A percentile compares a stretch with the other conserved stretches of the same genome.
Conservation (phyloP, 2,888 invertebrate species). For the Drosophila niveifrons region DNA sequence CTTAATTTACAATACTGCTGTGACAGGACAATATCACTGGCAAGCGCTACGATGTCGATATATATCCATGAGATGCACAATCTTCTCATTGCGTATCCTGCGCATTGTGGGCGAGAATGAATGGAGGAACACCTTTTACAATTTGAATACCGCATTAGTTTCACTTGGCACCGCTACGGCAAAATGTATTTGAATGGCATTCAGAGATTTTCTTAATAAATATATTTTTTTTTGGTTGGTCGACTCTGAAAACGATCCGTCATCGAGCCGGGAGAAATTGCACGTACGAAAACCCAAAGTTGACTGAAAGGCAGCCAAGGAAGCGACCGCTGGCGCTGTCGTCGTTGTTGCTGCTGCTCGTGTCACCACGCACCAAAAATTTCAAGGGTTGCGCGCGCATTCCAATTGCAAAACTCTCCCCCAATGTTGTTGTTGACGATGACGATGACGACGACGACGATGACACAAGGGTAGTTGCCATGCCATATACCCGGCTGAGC, state of each 20-base stretch:
- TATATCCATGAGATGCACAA: slow-evolving; percentile 15
- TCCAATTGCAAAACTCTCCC: slow-evolving; percentile 75
- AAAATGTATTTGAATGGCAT: not conserved
- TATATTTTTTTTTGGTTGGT: slow-evolving; percentile 14
- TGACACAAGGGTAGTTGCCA: slow-evolving; percentile 49
- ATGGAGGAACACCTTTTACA: not conserved
- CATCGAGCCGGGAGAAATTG: slow-evolving; percentile 79
- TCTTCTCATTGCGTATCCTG: slow-evolving; percentile 13
- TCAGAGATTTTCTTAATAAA: slow-evolving; percentile 5
- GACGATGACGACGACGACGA: slow-evolving; percentile 33
- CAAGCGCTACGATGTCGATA: slow-evolving; percentile 84
- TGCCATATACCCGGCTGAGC: not conserved
- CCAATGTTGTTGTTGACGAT: slow-evolving; percentile 52
- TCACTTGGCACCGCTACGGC: slow-evolving; percentile 7
- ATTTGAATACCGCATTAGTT: not conserved
- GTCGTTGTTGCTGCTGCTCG: slow-evolving; percentile 36
- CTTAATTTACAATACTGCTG: slow-evolving; percentile 92
- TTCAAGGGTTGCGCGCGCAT: slow-evolving; percentile 77
- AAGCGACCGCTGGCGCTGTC: slow-evolving; percentile 58
- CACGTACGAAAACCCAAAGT: slow-evolving; percentile 85
- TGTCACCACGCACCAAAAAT: slow-evolving; percentile 52
- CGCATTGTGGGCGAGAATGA: not conserved
- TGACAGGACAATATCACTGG: slow-evolving; percentile 99
- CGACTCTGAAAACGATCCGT: slow-evolving; percentile 55
- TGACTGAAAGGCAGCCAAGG: slow-evolving; percentile 84